Evolutionary conservation across 1,140 invertebrate species (phyloP).

Genomic region (Meloidogyne hapla): DNA sequence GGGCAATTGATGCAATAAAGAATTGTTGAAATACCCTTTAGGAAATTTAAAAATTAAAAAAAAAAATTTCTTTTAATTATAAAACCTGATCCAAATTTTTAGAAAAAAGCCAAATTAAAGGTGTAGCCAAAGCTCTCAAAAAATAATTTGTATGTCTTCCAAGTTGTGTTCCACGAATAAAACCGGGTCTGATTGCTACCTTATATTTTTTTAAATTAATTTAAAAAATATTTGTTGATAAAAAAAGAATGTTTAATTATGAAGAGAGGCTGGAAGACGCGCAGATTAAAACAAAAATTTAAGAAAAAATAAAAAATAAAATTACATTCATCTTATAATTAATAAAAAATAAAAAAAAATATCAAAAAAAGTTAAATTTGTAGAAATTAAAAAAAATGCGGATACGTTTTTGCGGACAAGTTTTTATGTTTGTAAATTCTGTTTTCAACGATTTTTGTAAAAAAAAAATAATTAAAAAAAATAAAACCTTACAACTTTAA

Average conservation of each 20-base stretch:
- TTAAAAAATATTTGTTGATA: slow-evolving; percentile 33
- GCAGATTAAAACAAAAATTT: no score
- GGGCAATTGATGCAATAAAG: slow-evolving; percentile 33
- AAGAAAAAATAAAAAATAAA: no score
- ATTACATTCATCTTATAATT: no score
- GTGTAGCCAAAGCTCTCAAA: slow-evolving; percentile 31
- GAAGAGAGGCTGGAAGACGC: no score
- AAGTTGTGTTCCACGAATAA: slow-evolving; percentile 42
- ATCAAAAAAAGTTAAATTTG: no score
- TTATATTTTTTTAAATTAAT: slow-evolving; percentile 1
- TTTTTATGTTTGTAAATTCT: no score
- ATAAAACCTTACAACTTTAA: not conserved
- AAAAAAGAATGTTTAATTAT: not conserved
- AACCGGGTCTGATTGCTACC: slow-evolving; percentile 30
- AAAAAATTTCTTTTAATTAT: not conserved
- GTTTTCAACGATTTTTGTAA: not conserved
- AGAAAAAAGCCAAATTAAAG: slow-evolving; percentile 39
- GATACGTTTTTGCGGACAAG: no score
- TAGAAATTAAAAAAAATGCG: no score
- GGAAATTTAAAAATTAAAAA: no score
- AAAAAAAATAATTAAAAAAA: not conserved
- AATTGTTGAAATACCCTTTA: slow-evolving; percentile 39
- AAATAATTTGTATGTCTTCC: slow-evolving; percentile 44
- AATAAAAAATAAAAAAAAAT: no score
- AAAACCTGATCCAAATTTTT: slow-evolving; percentile 42